phyloP scores from a whole-genome alignment of 2,797 vertebrate species.

The Peromyscus attwateri region DNA sequence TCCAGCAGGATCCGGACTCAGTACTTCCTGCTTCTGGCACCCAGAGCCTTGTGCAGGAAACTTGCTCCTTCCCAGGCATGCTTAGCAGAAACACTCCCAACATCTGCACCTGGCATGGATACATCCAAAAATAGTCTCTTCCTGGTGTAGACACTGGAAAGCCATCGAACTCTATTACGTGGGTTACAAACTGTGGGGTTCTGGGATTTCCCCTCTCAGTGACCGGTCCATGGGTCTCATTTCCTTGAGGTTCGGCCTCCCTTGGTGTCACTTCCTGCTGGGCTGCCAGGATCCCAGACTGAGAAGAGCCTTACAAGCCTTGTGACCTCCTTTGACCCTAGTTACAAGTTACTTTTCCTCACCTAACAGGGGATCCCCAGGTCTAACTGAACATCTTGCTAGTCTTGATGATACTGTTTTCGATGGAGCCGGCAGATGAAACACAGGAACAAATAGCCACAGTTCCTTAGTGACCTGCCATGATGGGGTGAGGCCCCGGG shows the following conservation, averaged over 20 bases:
- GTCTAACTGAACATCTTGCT: neutral
- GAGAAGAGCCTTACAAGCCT: neutral
- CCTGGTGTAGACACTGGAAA: too few species aligned
- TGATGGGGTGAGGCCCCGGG: too few species aligned
- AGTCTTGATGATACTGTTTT: neutral
- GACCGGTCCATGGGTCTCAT: neutral
- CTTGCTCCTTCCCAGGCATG: too few species aligned
- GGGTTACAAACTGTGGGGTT: neutral
- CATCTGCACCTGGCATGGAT: fast-evolving
- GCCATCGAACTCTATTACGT: fast-evolving
- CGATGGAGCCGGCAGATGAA: neutral
- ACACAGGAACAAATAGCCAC: neutral
- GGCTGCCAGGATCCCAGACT: neutral
- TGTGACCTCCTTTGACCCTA: neutral
- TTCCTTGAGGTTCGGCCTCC: conserved; percentile 25
- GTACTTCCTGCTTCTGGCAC: neutral
- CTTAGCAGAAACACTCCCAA: neutral
- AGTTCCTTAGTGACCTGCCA: neutral
- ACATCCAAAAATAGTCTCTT: neutral
- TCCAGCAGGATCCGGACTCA: neutral
- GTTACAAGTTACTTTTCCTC: neutral
- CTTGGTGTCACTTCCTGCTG: neutral
- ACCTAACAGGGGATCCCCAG: neutral
- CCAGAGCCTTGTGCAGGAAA: neutral
- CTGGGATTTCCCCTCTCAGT: neutral